These are phyloP conservation scores for Columba livia DNA, from an alignment of 2,113 vertebrate genomes.

Conservation along the genomic window DNA sequence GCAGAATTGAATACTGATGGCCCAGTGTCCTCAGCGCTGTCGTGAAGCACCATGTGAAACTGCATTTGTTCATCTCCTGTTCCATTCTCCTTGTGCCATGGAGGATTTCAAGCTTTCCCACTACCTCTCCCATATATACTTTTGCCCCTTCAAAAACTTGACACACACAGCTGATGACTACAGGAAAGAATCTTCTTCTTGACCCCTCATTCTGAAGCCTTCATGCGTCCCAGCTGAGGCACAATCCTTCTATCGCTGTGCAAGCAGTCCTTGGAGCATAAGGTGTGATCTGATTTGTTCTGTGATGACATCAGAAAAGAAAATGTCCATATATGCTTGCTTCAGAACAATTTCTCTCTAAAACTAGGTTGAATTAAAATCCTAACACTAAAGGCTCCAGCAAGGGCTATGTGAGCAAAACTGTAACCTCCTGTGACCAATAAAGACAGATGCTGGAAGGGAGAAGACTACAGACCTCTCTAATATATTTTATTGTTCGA, in stretches of 20 bases:
- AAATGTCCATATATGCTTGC: neutral
- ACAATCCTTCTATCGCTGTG: neutral
- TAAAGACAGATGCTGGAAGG: neutral
- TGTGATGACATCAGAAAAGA: neutral
- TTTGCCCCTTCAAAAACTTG: neutral
- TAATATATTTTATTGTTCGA: neutral
- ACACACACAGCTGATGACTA: neutral
- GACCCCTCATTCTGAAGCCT: neutral
- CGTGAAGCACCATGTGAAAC: neutral
- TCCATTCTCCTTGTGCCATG: neutral
- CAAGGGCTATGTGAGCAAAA: neutral
- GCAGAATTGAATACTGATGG: conserved; percentile 76
- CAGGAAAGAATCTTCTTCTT: neutral
- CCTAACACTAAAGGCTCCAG: neutral
- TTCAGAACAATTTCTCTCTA: neutral
- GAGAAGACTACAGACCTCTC: neutral
- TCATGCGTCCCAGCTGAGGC: neutral
- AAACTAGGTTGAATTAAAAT: neutral
- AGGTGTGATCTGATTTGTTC: neutral
- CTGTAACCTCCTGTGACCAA: neutral
- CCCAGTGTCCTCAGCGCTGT: neutral
- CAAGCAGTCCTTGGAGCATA: neutral
- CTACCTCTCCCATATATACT: neutral
- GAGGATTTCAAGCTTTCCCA: conserved; percentile 27
- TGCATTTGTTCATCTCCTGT: neutral